These are phyloP conservation scores for Anser cygnoides DNA, from an alignment of 2,113 vertebrate species.

Conservation along the genomic window DNA sequence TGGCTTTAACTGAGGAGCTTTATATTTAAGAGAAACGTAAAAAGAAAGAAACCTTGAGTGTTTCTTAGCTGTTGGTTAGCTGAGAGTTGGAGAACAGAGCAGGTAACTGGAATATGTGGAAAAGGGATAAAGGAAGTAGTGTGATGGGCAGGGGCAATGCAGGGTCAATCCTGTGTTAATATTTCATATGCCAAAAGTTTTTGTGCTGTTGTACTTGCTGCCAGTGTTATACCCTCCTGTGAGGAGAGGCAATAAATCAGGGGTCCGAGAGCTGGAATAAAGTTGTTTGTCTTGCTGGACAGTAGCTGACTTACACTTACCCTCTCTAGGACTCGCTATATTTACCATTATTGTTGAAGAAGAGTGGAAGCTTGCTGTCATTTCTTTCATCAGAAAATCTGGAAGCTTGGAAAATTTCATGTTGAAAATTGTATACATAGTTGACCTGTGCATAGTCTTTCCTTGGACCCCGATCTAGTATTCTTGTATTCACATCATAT, in stretches of 20 bases:
- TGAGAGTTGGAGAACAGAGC: slow-evolving; percentile 44
- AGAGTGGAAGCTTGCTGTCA: slow-evolving; percentile 52
- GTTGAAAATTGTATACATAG: slow-evolving; percentile 70
- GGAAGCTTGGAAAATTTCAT: slow-evolving; percentile 72
- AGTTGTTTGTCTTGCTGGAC: slow-evolving; percentile 55
- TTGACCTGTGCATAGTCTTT: slow-evolving; percentile 72
- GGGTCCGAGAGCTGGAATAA: slow-evolving; percentile 60
- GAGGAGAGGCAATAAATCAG: slow-evolving; percentile 72
- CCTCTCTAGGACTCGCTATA: slow-evolving; percentile 59
- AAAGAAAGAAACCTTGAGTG: slow-evolving; percentile 8
- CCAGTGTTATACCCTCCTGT: slow-evolving; percentile 78
- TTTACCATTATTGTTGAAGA: slow-evolving; percentile 69
- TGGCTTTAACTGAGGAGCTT: slow-evolving; percentile 83
- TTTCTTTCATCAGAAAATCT: slow-evolving; percentile 67
- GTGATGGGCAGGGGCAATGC: slow-evolving; percentile 67
- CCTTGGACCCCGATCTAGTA: slow-evolving; percentile 78
- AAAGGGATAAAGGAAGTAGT: slow-evolving; percentile 29
- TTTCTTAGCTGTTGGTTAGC: slow-evolving; percentile 60
- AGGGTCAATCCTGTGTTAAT: slow-evolving; percentile 76
- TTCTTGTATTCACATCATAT: slow-evolving; percentile 85
- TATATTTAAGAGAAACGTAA: slow-evolving; percentile 71
- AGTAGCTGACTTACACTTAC: slow-evolving; percentile 63
- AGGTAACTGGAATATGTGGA: slow-evolving; percentile 30
- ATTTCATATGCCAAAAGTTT: slow-evolving; percentile 84
- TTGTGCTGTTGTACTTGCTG: slow-evolving; percentile 79